Evolutionary conservation across 2,888 invertebrate genomes (phyloP).

Genomic region (Drosophila antonietae): DNA sequence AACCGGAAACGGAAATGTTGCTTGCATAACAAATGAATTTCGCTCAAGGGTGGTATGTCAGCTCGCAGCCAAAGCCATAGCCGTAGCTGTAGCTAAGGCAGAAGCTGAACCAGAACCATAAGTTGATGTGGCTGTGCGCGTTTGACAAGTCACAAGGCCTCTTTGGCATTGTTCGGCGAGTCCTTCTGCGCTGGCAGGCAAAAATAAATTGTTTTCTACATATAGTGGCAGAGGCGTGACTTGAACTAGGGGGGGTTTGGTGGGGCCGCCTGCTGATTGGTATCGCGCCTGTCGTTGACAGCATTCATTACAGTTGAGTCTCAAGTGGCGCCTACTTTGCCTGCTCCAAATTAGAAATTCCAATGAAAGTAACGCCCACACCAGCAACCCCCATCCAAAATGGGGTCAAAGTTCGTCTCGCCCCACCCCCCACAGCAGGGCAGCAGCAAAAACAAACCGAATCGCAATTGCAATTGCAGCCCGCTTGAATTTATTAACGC

Average conservation of each 20-base stretch:
- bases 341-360: conserved; percentile 61
- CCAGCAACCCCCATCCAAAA: conserved; percentile 10
- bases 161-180: conserved; percentile 59
- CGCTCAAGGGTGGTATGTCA: conserved; percentile 55
- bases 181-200: conserved; percentile 46
- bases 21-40: conserved; percentile 83
- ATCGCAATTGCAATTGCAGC: conserved; percentile 38
- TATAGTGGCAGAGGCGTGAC: conserved; percentile 28
- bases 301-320: conserved; percentile 69
- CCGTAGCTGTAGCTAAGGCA: conserved; percentile 20
- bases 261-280: conserved; percentile 62
- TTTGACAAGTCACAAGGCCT: conserved; percentile 72
- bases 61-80: conserved; percentile 13
- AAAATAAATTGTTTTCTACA: conserved; percentile 71
- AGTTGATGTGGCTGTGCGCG: conserved; percentile 24
- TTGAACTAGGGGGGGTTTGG: not conserved
- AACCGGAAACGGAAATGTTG: conserved; percentile 83
- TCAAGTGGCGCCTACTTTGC: conserved; percentile 49
- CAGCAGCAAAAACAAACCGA: not conserved
- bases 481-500: conserved; percentile 67
- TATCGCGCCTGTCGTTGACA: conserved; percentile 79
- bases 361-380: conserved; percentile 44
- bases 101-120: conserved; percentile 9
- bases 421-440: not conserved
- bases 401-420: conserved; percentile 34